Evolutionary conservation across 92 coral and sea anemone species (phyloP), one percentile per base, ranked within the genome.

Genomic region (Zoanthus gigantus): DNA sequence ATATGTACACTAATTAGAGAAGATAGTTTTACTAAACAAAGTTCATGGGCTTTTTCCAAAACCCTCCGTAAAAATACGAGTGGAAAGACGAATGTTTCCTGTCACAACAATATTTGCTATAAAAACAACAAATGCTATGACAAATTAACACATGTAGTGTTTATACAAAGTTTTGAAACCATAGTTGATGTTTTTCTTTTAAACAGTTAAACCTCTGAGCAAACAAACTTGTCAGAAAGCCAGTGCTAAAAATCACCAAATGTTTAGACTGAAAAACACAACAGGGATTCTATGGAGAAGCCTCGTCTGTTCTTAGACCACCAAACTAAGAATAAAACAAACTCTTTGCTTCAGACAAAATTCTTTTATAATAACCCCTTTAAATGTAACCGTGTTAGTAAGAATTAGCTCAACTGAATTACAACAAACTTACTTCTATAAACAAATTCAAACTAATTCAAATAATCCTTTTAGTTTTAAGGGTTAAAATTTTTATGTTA

Each of bases 81-180:
- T n/a, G 31, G 44, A 11, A 13, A 9, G 42, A 69, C 45, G 30
- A 10, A 10, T 16, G 9, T 5, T 8, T 69, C 74, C 46, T 69
- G 16, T 69, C 45, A 69, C 15, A 69, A 69, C 74, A 69, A 13
- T 69, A 14, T 69, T 69, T 69, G 74, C 7, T 34, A 34, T 9
- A 34, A 34, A 69, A 69, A 69, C 46, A 69, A 10, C 30, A 31
- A 69, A 34, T 34, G 42, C 74, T 4, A 69, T 69, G 16, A 69
- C 74, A 69, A 69, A 69, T 69, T 30, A 46, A 42, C 61, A 46
- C 42, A 2, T 46, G 31, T 16, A 2, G 14, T 81, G 85, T 81
- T 81, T 61, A 81, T 74, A 81, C 46, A 81, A 23, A 81, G 47
- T 81, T 79, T 58, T 66, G 74, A 65, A 46, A 16, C 75, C 82